Conservation (phyloP, 2,888 invertebrate species). For the Bugulina stolonifera region DNA sequence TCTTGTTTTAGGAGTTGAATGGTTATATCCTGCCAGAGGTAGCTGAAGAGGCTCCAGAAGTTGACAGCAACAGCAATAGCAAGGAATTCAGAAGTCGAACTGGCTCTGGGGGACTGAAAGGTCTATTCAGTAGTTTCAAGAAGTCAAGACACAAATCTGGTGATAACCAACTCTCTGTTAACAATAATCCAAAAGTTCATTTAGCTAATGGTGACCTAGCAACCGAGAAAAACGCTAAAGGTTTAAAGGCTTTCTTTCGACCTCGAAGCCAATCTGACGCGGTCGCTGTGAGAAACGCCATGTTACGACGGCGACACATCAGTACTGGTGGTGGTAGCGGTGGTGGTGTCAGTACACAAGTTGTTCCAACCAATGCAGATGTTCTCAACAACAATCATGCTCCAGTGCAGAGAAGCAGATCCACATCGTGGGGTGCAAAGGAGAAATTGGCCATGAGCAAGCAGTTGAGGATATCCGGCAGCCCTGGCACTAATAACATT, state of each 20-base stretch:
- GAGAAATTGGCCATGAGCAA: constrained; percentile 21
- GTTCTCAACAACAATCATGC: constrained; percentile 16
- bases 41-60: not conserved
- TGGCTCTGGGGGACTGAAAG: constrained; percentile 5
- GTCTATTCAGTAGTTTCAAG: constrained; percentile 8
- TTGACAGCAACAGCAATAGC: not conserved
- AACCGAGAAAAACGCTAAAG: constrained; percentile 5
- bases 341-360: not conserved
- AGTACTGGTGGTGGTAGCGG: constrained; percentile 17
- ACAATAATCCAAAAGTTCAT: not conserved
- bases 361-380: constrained; percentile 13
- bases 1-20: not conserved
- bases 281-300: not conserved
- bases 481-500: not conserved
- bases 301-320: constrained; percentile 11
- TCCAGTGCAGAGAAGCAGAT: constrained; percentile 16
- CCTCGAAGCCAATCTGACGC: constrained; percentile 26
- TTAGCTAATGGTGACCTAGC: constrained; percentile 22
- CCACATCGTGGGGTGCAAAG: constrained; percentile 24
- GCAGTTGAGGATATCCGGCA: constrained; percentile 14
- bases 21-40: not conserved
- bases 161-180: not conserved
- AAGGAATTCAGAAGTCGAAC: constrained; percentile 7
- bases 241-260: constrained; percentile 25
- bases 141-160: constrained; percentile 4